Conservation (phyloP, 2,113 vertebrate species). For the Sphyrna mokarran region DNA sequence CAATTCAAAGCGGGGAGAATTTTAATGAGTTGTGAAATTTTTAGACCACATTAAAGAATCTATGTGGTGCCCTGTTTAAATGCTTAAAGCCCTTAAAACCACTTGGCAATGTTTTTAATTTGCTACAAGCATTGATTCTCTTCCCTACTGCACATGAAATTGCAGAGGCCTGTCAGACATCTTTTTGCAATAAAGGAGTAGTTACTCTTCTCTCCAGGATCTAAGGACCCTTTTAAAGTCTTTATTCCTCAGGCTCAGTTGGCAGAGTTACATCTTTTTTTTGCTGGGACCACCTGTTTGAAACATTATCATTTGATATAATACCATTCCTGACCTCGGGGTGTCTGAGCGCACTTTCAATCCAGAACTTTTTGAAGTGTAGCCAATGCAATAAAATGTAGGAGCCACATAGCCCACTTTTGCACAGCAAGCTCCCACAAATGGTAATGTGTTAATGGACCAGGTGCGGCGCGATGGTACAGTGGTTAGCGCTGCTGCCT, state of each 20-base stretch:
- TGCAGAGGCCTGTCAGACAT: background rate
- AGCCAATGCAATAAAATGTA: background rate
- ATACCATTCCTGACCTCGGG: background rate
- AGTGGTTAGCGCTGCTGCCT: no score
- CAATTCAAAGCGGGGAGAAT: background rate
- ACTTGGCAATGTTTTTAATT: background rate
- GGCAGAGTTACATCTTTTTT: background rate
- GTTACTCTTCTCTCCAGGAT: background rate
- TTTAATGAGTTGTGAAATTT: background rate
- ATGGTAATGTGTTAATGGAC: background rate
- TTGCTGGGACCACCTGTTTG: background rate
- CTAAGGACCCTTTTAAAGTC: background rate
- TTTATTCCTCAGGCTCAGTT: background rate
- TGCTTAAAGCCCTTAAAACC: background rate
- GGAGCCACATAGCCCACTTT: no score
- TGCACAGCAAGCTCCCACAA: background rate
- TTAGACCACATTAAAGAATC: background rate
- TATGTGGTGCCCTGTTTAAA: background rate
- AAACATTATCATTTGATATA: background rate
- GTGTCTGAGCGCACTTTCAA: background rate
- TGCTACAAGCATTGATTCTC: background rate
- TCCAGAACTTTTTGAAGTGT: background rate
- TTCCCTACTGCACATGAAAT: background rate
- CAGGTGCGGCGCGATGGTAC: no score
- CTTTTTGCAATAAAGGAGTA: background rate